Percentiles rank a stretch among this genome's conserved stretches.
Conservation (phyloP, 2,797 vertebrate genomes). For the Melanogrammus aeglefinus region DNA sequence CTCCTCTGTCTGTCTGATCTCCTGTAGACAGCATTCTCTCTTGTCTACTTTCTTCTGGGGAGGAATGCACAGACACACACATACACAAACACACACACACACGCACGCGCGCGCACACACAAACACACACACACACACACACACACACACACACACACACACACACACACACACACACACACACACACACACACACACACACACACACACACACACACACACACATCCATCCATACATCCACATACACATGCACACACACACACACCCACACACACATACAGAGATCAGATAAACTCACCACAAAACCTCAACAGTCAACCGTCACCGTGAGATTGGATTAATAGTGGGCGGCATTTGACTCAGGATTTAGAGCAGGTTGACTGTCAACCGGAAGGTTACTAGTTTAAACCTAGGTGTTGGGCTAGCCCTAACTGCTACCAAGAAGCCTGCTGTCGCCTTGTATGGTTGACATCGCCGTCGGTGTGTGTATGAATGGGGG, state of each 20-base stretch:
- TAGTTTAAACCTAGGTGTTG: no score
- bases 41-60: slow-evolving; percentile 81
- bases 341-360: neutral
- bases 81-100: slow-evolving; percentile 6
- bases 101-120: neutral
- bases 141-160: slow-evolving; percentile 6
- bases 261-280: slow-evolving; percentile 4
- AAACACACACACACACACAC: slow-evolving; percentile 12
- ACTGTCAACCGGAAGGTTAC: no score
- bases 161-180: slow-evolving; percentile 5
- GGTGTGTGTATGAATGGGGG: no score
- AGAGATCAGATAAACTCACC: neutral
- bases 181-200: slow-evolving; percentile 8
- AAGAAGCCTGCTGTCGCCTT: no score
- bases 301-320: neutral
- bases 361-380: no score
- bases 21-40: slow-evolving; percentile 86
- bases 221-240: neutral
- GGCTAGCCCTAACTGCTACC: no score
- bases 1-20: slow-evolving; percentile 87
- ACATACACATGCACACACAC: slow-evolving; percentile 8
- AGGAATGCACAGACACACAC: neutral
- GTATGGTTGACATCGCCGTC: no score
- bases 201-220: slow-evolving; percentile 8
- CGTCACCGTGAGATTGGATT: neutral